phyloP scores from a whole-genome alignment of 2,797 vertebrate species.

The Sandelia bainsii region DNA sequence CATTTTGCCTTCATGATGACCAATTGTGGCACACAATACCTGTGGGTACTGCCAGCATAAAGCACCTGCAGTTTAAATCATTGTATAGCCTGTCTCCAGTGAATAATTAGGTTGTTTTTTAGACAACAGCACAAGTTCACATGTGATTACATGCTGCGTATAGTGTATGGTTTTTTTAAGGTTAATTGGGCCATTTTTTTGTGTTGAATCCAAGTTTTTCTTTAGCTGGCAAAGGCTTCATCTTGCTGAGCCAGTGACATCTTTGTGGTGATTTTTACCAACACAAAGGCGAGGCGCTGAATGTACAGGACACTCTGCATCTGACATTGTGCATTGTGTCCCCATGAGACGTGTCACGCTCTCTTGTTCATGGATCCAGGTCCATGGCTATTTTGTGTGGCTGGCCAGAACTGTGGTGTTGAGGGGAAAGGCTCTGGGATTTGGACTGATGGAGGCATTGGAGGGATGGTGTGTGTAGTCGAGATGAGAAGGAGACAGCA shows the following conservation, averaged over 20 bases:
- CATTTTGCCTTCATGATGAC: not conserved
- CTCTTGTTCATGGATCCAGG: conserved; percentile 70
- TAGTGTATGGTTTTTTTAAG: conserved; percentile 61
- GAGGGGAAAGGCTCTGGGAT: conserved; percentile 70
- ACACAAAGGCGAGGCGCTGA: conserved; percentile 45
- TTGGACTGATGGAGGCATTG: conserved; percentile 65
- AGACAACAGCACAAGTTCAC: conserved; percentile 33
- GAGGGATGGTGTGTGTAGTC: conserved; percentile 78
- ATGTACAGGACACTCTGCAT: conserved; percentile 59
- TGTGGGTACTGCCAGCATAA: not conserved
- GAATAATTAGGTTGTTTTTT: conserved; percentile 33
- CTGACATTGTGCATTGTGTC: conserved; percentile 68
- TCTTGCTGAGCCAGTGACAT: conserved; percentile 50
- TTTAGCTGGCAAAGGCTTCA: conserved; percentile 46
- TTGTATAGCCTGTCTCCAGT: conserved; percentile 1
- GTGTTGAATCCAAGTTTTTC: conserved; percentile 54
- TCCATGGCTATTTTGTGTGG: conserved; percentile 72
- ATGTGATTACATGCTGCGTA: conserved; percentile 43
- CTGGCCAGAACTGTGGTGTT: conserved; percentile 58
- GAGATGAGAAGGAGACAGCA: conserved; percentile 78
- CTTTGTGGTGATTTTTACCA: conserved; percentile 26
- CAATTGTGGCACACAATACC: not conserved
- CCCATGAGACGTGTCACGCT: conserved; percentile 62
- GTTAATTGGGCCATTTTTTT: conserved; percentile 72
- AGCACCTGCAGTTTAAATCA: conserved; percentile 15